phyloP scores from a whole-genome alignment of 2,797 vertebrate genomes.

The Kryptolebias ocellatus region DNA sequence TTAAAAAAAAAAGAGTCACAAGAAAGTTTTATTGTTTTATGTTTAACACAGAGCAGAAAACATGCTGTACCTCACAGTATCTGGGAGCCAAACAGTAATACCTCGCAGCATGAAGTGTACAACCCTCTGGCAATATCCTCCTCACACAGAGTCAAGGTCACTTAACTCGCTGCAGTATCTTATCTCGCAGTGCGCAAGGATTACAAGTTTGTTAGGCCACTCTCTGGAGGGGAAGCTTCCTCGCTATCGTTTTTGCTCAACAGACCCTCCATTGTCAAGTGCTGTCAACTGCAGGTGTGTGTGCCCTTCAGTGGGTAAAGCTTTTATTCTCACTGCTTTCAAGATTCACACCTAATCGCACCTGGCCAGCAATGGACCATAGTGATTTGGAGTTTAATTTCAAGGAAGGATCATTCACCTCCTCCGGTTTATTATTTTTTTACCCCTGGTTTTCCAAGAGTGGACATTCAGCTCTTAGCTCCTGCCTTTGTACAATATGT shows the following conservation, averaged over 20 bases:
- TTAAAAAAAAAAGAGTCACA: conserved; percentile 10
- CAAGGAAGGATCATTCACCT: conserved; percentile 36
- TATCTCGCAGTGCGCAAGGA: conserved; percentile 60
- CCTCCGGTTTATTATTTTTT: conserved; percentile 5
- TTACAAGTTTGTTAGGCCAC: conserved; percentile 40
- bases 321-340: conserved; percentile 21
- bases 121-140: conserved; percentile 72
- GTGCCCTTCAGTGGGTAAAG: conserved; percentile 14
- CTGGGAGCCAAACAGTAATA: conserved; percentile 68
- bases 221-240: conserved; percentile 30
- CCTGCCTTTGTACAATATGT: not conserved
- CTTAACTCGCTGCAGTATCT: conserved; percentile 62
- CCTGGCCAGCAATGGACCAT: conserved; percentile 27
- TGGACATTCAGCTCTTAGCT: not conserved
- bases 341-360: conserved; percentile 48
- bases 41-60: conserved; percentile 24
- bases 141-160: conserved; percentile 77
- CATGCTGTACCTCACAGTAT: conserved; percentile 61
- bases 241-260: conserved; percentile 19
- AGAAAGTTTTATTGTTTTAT: conserved; percentile 16
- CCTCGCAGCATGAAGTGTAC: conserved; percentile 68
- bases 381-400: conserved; percentile 34
- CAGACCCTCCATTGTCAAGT: conserved; percentile 26
- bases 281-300: conserved; percentile 9
- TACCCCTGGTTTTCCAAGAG: conserved; percentile 20